A percentile compares a stretch with the other conserved stretches of the same genome.
Evolutionary conservation across 35 echinoderm and acorn worm species (phyloP).

Genomic region (Chiridota heheva): DNA sequence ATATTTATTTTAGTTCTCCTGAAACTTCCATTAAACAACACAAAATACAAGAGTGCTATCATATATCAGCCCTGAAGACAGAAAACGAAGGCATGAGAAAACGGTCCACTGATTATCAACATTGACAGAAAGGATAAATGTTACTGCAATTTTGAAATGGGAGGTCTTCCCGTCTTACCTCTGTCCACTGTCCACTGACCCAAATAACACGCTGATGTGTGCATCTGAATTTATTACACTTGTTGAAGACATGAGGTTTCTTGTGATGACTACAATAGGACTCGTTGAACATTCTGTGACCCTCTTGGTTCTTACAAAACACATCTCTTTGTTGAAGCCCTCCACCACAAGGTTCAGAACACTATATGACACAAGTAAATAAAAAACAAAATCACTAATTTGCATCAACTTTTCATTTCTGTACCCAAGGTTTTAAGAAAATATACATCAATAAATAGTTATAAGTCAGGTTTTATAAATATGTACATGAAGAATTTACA

Average conservation of each 20-base stretch:
- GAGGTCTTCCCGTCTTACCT: conserved; percentile 89
- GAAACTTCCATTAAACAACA: too few relatives aligned
- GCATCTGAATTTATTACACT: conserved; percentile 72
- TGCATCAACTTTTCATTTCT: too few relatives aligned
- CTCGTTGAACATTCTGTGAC: conserved; percentile 30
- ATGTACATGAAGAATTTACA: background rate
- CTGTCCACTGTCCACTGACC: conserved; percentile 73
- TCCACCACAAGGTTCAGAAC: conserved; percentile 76
- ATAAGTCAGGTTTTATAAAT: background rate
- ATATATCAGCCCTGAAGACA: too few relatives aligned
- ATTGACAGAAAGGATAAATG: too few relatives aligned
- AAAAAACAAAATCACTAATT: too few relatives aligned
- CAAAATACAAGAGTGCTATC: too few relatives aligned
- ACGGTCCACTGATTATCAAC: too few relatives aligned
- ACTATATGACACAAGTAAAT: conserved; percentile 39
- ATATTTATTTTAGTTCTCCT: too few relatives aligned
- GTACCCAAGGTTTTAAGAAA: too few relatives aligned
- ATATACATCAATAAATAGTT: too few relatives aligned
- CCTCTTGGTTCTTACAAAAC: conserved; percentile 62
- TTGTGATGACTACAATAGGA: conserved; percentile 20
- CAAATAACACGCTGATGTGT: conserved; percentile 35
- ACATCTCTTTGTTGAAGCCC: conserved; percentile 59
- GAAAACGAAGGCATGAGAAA: too few relatives aligned
- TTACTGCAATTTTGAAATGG: too few relatives aligned
- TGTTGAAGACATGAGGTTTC: conserved; percentile 58